Conservation (phyloP, 2,888 invertebrate genomes). For the Tenthredo scrophulariae region DNA sequence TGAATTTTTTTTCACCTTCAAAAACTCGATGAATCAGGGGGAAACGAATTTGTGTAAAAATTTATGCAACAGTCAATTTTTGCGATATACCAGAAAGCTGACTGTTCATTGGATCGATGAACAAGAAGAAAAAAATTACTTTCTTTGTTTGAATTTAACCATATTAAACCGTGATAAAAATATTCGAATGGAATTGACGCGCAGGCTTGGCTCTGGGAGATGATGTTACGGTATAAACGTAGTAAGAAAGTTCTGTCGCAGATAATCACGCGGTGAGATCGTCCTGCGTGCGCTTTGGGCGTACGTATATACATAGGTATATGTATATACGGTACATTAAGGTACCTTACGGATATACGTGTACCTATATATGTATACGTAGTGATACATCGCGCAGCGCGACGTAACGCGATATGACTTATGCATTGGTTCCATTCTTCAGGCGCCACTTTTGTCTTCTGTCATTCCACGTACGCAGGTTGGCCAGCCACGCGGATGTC, state of each 20-base stretch:
- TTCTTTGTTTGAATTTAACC: neutral
- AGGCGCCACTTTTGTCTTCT: constrained; percentile 47
- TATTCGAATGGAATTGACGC: neutral
- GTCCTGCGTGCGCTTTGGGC: constrained; percentile 7
- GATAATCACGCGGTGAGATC: constrained; percentile 1
- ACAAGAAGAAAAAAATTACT: neutral
- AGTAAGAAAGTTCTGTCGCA: neutral
- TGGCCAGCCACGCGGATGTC: constrained; percentile 37
- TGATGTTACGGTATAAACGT: neutral
- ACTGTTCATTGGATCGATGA: too few species aligned
- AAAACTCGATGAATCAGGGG: too few species aligned
- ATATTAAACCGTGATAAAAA: neutral
- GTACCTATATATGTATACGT: too few species aligned
- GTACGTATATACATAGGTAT: neutral
- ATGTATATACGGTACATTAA: neutral
- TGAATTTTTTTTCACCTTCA: too few species aligned
- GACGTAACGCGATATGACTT: constrained; percentile 45
- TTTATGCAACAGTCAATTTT: too few species aligned
- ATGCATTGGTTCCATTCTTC: constrained; percentile 37
- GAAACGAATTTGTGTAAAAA: too few species aligned
- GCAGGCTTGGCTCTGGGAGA: neutral
- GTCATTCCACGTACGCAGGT: constrained; percentile 41
- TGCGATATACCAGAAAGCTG: too few species aligned
- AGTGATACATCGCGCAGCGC: neutral
- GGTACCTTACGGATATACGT: neutral